Conservation (phyloP, 2,113 vertebrate species). For the Oostethus manadensis region DNA sequence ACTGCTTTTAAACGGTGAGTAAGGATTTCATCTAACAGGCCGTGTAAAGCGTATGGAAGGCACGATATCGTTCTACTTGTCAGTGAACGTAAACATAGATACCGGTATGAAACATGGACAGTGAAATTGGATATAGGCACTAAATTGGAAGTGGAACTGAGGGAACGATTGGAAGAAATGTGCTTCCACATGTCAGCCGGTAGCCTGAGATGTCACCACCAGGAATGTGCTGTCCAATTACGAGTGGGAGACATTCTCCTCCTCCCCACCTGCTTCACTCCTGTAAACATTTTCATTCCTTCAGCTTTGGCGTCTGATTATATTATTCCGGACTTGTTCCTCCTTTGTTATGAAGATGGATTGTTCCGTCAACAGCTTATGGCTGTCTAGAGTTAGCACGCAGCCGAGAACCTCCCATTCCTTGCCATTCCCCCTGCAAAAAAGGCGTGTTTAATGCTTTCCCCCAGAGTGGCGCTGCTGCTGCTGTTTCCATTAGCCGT, state of each 20-base stretch:
- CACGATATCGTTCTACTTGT: no score
- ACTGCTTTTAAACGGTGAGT: no score
- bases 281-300: conserved; percentile 88
- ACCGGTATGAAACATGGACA: no score
- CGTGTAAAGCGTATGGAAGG: no score
- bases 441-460: conserved; percentile 91
- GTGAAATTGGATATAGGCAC: neutral
- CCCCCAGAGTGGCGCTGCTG: conserved; percentile 78
- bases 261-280: conserved; percentile 64
- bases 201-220: conserved; percentile 71
- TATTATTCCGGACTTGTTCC: conserved; percentile 90
- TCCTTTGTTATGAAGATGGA: conserved; percentile 98
- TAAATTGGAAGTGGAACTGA: conserved; percentile 31
- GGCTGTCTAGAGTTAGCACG: conserved; percentile 82
- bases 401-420: conserved; percentile 82
- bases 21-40: no score
- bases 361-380: conserved; percentile 91
- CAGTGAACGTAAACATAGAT: no score
- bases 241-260: no score
- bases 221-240: conserved; percentile 83
- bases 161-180: conserved; percentile 72
- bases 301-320: conserved; percentile 91
- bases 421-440: conserved; percentile 57
- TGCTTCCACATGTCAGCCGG: conserved; percentile 77
- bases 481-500: conserved; percentile 88